Evolutionary conservation across 2,888 invertebrate genomes (phyloP).

Genomic region (Drosophila gaucha): DNA sequence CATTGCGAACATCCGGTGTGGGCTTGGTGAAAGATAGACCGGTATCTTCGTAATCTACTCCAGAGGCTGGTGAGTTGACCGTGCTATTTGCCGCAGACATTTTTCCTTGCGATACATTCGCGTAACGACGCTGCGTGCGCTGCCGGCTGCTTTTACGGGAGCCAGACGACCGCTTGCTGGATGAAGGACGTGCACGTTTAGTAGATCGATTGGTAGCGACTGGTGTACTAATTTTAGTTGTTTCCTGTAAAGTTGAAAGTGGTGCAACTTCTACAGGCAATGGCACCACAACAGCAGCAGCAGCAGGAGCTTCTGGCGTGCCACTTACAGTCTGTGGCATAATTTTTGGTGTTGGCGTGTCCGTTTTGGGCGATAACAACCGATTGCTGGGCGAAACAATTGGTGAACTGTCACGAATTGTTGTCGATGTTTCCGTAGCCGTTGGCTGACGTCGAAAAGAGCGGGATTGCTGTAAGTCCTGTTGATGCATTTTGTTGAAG

Average conservation of each 20-base stretch:
- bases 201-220: conserved; percentile 20
- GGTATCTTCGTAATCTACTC: conserved; percentile 79
- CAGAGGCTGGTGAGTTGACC: conserved; percentile 11
- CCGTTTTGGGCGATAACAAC: conserved; percentile 16
- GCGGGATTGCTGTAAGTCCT: conserved; percentile 82
- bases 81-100: conserved; percentile 2
- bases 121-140: conserved; percentile 79
- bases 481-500: conserved; percentile 84
- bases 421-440: conserved; percentile 22
- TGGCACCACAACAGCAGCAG: conserved; percentile 11
- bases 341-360: conserved; percentile 10
- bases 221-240: not conserved
- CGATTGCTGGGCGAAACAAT: conserved; percentile 37
- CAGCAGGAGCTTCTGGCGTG: conserved; percentile 1
- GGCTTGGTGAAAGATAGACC: conserved; percentile 78
- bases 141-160: conserved; percentile 83
- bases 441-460: conserved; percentile 55
- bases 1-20: conserved; percentile 70
- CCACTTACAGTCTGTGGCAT: not conserved
- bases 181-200: conserved; percentile 81
- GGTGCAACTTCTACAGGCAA: not conserved
- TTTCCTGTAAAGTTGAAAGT: not conserved
- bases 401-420: conserved; percentile 38
- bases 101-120: conserved; percentile 56
- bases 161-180: conserved; percentile 84